Percentiles rank a stretch among this genome's conserved stretches.
These are phyloP conservation scores for Masticophis lateralis DNA, from an alignment of 2,797 vertebrate genomes.

Conservation along the genomic window DNA sequence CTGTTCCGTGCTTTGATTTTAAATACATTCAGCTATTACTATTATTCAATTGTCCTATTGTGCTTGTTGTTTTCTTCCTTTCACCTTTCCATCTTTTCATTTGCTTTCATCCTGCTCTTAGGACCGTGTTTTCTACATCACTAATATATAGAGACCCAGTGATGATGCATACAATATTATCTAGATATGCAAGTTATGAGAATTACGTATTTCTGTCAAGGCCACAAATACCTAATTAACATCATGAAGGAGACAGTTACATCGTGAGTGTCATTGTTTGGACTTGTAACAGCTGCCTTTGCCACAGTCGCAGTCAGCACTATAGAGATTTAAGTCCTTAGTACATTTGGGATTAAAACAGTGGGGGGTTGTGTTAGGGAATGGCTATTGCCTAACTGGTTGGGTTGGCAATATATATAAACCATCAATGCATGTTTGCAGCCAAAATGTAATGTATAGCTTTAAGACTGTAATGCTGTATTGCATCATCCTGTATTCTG, in stretches of 20 bases:
- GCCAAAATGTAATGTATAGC: no score
- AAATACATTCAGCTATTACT: not conserved
- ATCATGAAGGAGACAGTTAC: not conserved
- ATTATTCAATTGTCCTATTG: not conserved
- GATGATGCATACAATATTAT: not conserved
- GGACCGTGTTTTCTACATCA: not conserved
- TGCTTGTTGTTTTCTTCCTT: not conserved
- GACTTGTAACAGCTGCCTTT: not conserved
- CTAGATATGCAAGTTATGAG: not conserved
- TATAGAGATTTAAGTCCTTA: slow-evolving; percentile 1
- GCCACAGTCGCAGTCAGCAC: not conserved
- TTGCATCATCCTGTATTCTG: no score
- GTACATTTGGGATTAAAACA: not conserved
- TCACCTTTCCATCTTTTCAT: not conserved
- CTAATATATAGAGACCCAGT: not conserved
- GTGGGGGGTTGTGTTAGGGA: no score
- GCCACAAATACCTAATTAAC: not conserved
- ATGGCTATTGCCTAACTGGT: no score
- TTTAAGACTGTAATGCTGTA: no score
- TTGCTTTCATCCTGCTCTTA: not conserved
- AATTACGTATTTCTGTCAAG: not conserved
- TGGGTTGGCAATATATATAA: no score
- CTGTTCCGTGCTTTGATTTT: not conserved
- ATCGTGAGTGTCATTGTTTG: not conserved
- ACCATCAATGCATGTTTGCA: no score